Conservation (phyloP, 2,888 invertebrate species). For the Eremobia ochroleuca region DNA sequence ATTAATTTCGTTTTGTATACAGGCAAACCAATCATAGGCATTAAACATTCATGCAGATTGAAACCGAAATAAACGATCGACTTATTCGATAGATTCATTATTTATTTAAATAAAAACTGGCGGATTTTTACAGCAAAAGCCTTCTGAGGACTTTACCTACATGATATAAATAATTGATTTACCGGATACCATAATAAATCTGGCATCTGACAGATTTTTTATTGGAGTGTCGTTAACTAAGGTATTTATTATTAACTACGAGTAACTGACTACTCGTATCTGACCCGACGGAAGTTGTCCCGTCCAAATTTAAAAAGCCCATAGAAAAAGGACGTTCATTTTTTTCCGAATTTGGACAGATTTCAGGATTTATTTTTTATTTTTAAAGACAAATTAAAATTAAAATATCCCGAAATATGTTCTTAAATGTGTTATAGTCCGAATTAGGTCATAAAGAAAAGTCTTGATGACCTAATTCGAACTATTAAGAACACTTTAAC, state of each 20-base stretch:
- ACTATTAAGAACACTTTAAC: neutral
- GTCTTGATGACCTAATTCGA: neutral
- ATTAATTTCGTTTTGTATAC: neutral
- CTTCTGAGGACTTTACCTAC: neutral
- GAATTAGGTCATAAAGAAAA: too few relatives aligned
- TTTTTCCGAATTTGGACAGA: neutral
- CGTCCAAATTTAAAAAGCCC: neutral
- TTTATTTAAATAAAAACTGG: slow-evolving; percentile 24
- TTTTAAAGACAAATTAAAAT: too few relatives aligned
- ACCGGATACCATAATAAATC: slow-evolving; percentile 7
- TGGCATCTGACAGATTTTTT: slow-evolving; percentile 7
- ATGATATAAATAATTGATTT: slow-evolving; percentile 32
- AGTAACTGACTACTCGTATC: too few relatives aligned
- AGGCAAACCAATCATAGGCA: neutral
- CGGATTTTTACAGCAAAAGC: slow-evolving; percentile 1
- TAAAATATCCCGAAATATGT: too few relatives aligned
- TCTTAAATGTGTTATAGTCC: too few relatives aligned
- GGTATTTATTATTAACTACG: neutral
- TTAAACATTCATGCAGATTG: slow-evolving; percentile 3
- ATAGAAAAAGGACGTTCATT: neutral
- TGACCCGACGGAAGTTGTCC: neutral
- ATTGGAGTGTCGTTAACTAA: neutral
- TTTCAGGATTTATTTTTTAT: too few relatives aligned
- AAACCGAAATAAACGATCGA: slow-evolving; percentile 17
- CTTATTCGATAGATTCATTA: slow-evolving; percentile 10